Evolutionary conservation across 64 coral and sea anemone genomes (phyloP).

Genomic region (Stichodactyla mertensii): DNA sequence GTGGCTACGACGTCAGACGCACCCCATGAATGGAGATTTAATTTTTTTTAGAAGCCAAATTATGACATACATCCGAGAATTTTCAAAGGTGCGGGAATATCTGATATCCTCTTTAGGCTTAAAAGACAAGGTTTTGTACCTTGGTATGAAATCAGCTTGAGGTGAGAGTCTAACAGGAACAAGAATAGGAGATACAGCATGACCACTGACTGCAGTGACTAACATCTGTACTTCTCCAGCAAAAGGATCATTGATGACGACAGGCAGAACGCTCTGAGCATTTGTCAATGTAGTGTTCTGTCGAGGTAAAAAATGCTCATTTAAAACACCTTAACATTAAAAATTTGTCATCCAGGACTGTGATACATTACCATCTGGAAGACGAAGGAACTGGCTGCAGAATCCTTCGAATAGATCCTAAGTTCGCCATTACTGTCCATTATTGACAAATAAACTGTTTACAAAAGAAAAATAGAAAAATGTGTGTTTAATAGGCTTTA

Average conservation of each 20-base stretch:
- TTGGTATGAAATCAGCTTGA: conserved; percentile 83
- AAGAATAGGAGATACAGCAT: conserved; percentile 51
- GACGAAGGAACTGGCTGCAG: background rate
- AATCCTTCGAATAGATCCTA: conserved; percentile 30
- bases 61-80: background rate
- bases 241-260: conserved; percentile 54
- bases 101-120: background rate
- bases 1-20: too few species aligned
- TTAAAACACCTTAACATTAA: background rate
- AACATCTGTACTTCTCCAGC: conserved; percentile 48
- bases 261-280: conserved; percentile 46
- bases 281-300: conserved; percentile 62
- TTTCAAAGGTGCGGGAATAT: background rate
- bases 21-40: too few species aligned
- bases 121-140: conserved; percentile 25
- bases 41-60: background rate
- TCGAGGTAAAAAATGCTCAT: background rate
- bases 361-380: background rate
- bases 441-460: conserved; percentile 31
- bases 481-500: too few species aligned
- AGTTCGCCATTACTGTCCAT: conserved; percentile 4
- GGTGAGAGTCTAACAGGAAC: conserved; percentile 53
- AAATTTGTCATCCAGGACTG: background rate
- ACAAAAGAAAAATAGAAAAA: background rate
- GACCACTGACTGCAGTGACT: conserved; percentile 48